phyloP scores from a whole-genome alignment of 2,113 vertebrate genomes.

The Micromys minutus region DNA sequence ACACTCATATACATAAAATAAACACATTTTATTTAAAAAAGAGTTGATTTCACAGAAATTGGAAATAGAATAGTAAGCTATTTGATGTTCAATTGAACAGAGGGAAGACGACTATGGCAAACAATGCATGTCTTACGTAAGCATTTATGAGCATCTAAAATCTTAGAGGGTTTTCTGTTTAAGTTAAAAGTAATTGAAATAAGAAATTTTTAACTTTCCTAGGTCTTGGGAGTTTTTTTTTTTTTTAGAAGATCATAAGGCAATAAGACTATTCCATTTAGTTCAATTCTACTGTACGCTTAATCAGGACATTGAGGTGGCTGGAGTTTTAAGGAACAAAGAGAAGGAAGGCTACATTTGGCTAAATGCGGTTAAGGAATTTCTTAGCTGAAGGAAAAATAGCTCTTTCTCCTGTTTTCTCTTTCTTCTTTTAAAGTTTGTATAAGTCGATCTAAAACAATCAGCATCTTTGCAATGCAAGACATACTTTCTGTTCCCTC shows the following conservation, averaged over 20 bases:
- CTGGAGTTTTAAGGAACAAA: slow-evolving; percentile 11
- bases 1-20: not conserved
- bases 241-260: not conserved
- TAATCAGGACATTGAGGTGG: not conserved
- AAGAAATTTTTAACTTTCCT: not conserved
- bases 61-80: not conserved
- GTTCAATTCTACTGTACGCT: not conserved
- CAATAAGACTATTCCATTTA: not conserved
- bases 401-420: not conserved
- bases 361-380: slow-evolving; percentile 46
- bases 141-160: not conserved
- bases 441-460: slow-evolving; percentile 34
- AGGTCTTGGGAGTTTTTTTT: not conserved
- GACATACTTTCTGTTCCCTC: slow-evolving; percentile 54
- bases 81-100: not conserved
- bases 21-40: not conserved
- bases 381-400: slow-evolving; percentile 26
- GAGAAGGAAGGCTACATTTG: not conserved
- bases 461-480: slow-evolving; percentile 32
- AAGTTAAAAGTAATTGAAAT: not conserved
- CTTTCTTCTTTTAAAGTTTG: not conserved
- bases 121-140: not conserved
- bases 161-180: not conserved
- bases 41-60: not conserved
- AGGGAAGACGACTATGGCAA: not conserved